Base-by-base conservation (phyloP, 2,113 vertebrate genomes). In the Lutjanus erythropterus region DNA sequence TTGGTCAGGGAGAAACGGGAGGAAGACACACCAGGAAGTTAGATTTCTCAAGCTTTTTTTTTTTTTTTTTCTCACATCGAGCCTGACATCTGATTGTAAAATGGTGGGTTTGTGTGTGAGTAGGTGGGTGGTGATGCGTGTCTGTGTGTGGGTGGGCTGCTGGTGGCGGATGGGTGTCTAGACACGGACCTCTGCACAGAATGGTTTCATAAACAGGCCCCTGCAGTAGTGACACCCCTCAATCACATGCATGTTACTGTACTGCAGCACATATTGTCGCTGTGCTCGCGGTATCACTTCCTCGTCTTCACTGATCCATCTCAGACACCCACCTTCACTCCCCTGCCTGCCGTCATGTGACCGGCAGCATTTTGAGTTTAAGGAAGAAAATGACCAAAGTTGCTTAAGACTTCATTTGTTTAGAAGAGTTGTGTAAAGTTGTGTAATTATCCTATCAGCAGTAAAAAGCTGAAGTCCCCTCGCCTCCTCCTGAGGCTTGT, bases 131-230 rank as follows among this genome's bases (percentile, higher is more conserved):
- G 62, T n/a, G 58, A 71, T 78, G 80, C 56, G 82, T 44, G 49
- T 56, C 15, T 44, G 42, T 44, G 66, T 7, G 82, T 84, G 62
- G 12, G 79, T 55, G 77, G 49, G 56, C 47, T 80, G 64, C 16
- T 52, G 70, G 75, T 42, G 53, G 23, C 2, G 50, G 58, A 59
- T 79, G 79, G 65, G 68, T 62, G 87, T 90, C 84, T 90, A 88
- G 87, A 88, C 91, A 75, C 31, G 19, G 72, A 85, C 86, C 52
- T 59, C 66, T 89, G 81, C 76, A 89, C 79, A 75, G 65, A 87
- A 58, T 58, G 79, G 65, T 81, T 88, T 79, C 53, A 66, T 25
- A 81, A 86, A 78, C 68, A 49, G 56, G 15, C 59, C 67, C 37
- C 50, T 29, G 35, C 76, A 64, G 73, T 2, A 65, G 78, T 75